These are phyloP conservation scores for Leuciscus idus DNA, from an alignment of 2,113 vertebrate species.

Conservation along the genomic window DNA sequence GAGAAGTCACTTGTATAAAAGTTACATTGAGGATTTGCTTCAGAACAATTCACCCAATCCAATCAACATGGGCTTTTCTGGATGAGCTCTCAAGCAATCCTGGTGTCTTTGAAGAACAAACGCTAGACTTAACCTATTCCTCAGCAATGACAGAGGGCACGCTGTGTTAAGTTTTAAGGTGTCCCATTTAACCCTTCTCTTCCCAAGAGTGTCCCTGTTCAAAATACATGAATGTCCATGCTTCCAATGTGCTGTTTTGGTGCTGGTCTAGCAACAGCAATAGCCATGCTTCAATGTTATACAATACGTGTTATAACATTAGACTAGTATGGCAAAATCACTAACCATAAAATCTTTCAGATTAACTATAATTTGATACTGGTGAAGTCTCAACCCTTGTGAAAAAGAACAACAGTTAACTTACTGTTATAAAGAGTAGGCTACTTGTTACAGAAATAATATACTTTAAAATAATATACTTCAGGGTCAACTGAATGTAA, in stretches of 20 bases:
- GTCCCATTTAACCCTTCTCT: not conserved
- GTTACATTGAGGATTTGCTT: conserved; percentile 71
- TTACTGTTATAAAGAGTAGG: too few species aligned
- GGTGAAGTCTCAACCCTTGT: too few species aligned
- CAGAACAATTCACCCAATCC: conserved; percentile 69
- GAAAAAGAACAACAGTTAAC: too few species aligned
- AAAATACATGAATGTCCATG: not conserved
- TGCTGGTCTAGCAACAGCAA: not conserved
- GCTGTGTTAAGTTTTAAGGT: not conserved
- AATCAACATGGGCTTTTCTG: conserved; percentile 73
- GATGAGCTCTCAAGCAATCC: conserved; percentile 69
- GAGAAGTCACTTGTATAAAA: conserved; percentile 62
- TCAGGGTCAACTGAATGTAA: too few species aligned
- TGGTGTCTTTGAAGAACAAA: conserved; percentile 60
- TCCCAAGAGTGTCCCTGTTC: not conserved
- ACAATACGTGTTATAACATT: too few species aligned
- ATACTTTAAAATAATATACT: too few species aligned
- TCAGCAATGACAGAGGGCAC: not conserved
- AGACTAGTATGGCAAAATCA: too few species aligned
- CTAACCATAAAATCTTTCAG: too few species aligned
- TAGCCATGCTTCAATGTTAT: too few species aligned
- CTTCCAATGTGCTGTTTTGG: too few species aligned
- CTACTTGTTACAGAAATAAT: too few species aligned
- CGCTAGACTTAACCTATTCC: conserved; percentile 65
- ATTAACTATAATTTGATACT: too few species aligned